Conservation (phyloP, 2,888 invertebrate species). For the Leptinotarsa haldemani region DNA sequence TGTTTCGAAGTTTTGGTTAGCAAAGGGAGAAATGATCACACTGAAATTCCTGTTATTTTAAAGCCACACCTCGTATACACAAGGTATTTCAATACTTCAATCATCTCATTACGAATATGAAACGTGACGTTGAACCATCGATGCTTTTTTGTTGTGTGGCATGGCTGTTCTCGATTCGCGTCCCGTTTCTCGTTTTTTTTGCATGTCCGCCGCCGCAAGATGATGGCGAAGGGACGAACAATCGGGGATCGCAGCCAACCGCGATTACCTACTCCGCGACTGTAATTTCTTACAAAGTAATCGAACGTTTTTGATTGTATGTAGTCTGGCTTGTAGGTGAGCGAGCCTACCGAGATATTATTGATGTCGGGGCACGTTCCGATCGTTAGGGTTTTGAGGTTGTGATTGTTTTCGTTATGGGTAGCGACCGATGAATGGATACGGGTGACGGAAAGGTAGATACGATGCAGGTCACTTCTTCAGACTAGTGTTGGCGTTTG, state of each 20-base stretch:
- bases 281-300: constrained; percentile 27
- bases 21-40: too few relatives aligned
- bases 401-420: constrained; percentile 21
- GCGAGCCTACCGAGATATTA: constrained; percentile 14
- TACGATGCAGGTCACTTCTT: neutral
- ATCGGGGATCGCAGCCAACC: constrained; percentile 6
- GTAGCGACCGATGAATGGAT: neutral
- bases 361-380: constrained; percentile 27
- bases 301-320: constrained; percentile 23
- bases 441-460: neutral
- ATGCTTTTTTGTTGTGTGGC: constrained; percentile 16
- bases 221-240: constrained; percentile 17
- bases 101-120: constrained; percentile 21
- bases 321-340: constrained; percentile 16
- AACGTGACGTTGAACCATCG: constrained; percentile 17
- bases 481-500: too few relatives aligned
- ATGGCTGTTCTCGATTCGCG: constrained; percentile 19
- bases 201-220: neutral
- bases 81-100: neutral
- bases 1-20: too few relatives aligned
- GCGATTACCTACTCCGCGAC: constrained; percentile 9
- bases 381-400: constrained; percentile 22
- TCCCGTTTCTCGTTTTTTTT: constrained; percentile 4
- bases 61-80: neutral
- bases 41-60: too few relatives aligned